Percentiles rank a stretch among this genome's conserved stretches.
These are phyloP conservation scores for Scortum barcoo DNA, from an alignment of 2,113 vertebrate genomes.

Conservation along the genomic window DNA sequence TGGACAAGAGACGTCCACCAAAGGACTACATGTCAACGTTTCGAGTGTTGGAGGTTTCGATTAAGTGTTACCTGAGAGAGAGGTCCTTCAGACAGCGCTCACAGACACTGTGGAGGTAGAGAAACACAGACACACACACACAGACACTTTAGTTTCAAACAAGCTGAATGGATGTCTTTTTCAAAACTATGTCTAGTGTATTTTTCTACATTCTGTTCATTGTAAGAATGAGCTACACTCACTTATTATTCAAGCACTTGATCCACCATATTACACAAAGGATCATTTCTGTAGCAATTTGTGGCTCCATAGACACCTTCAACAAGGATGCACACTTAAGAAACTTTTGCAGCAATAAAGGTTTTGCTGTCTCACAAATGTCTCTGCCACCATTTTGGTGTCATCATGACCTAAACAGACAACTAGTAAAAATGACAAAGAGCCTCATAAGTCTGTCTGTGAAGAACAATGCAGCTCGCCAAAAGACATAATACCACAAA, in stretches of 20 bases:
- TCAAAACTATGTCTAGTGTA: not conserved
- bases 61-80: constrained; percentile 62
- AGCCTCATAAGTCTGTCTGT: not conserved
- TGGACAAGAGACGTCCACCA: not conserved
- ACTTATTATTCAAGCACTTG: not conserved
- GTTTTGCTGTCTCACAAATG: constrained; percentile 3
- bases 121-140: not conserved
- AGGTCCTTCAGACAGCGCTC: constrained; percentile 74
- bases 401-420: not conserved
- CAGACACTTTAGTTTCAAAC: not conserved
- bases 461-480: not conserved
- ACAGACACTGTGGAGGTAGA: constrained; percentile 64
- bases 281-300: not conserved
- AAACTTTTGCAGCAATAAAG: not conserved
- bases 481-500: not conserved
- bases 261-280: not conserved
- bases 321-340: not conserved
- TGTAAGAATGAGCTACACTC: not conserved
- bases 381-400: not conserved
- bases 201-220: not conserved
- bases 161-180: not conserved
- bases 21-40: not conserved
- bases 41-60: not conserved
- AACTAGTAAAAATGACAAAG: not conserved
- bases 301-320: not conserved